Conservation (phyloP, 2,888 invertebrate genomes). For the Pseudolycoriella hygida region DNA sequence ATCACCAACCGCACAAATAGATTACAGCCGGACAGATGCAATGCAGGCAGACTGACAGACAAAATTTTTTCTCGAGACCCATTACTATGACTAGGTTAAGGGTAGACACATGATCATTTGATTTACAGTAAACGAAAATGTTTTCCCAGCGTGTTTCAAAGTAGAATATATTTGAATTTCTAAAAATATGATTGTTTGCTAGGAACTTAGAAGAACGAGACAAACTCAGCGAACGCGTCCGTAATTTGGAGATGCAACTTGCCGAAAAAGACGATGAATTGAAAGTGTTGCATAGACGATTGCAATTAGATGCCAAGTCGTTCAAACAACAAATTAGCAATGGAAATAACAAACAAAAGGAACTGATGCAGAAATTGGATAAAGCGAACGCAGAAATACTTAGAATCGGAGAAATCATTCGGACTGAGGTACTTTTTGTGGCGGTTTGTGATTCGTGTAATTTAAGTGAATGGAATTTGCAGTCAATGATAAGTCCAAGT, state of each 20-base stretch:
- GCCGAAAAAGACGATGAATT: slow-evolving; percentile 45
- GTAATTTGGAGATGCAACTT: slow-evolving; percentile 33
- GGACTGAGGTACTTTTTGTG: not conserved
- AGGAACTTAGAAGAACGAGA: slow-evolving; percentile 56
- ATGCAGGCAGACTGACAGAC: too few species aligned
- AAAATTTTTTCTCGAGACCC: too few species aligned
- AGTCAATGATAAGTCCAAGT: too few species aligned
- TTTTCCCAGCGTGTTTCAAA: not conserved
- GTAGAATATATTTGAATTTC: slow-evolving; percentile 2
- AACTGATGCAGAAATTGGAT: slow-evolving; percentile 46
- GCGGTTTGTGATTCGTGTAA: not conserved
- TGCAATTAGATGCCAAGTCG: slow-evolving; percentile 56
- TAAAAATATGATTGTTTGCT: not conserved
- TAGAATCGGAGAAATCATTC: not conserved
- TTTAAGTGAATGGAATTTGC: not conserved
- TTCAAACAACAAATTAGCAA: slow-evolving; percentile 48
- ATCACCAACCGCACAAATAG: too few species aligned
- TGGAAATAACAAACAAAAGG: slow-evolving; percentile 52
- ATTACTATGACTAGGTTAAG: too few species aligned
- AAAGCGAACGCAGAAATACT: slow-evolving; percentile 15
- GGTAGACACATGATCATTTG: too few species aligned
- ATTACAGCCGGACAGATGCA: too few species aligned
- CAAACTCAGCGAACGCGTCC: slow-evolving; percentile 45
- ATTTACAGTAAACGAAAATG: too few species aligned
- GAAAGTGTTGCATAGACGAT: slow-evolving; percentile 45